Evolutionary conservation across 1,140 invertebrate species (phyloP).

Genomic region (Drosophila bifasciata): DNA sequence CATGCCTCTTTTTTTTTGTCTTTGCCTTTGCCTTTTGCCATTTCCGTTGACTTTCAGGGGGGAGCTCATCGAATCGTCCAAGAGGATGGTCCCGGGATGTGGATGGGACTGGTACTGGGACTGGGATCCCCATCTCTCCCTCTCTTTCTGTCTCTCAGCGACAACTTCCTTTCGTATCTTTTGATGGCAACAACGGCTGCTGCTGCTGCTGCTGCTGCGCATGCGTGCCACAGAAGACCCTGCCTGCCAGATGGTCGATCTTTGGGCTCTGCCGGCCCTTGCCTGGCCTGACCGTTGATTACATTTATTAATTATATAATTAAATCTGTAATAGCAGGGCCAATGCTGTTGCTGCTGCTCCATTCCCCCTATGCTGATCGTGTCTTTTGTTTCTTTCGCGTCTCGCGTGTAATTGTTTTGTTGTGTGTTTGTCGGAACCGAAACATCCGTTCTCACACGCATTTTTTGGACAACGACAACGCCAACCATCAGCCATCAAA

Average conservation of each 20-base stretch:
- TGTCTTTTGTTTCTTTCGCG: slow-evolving; percentile 46
- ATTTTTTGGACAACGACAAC: slow-evolving; percentile 21
- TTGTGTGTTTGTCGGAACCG: slow-evolving; percentile 18
- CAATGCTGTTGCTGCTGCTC: slow-evolving; percentile 24
- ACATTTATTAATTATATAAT: slow-evolving; percentile 83
- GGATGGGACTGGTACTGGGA: slow-evolving; percentile 8
- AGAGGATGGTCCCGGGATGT: slow-evolving; percentile 23
- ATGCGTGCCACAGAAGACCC: slow-evolving; percentile 62
- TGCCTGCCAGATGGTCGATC: slow-evolving; percentile 55
- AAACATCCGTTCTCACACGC: slow-evolving; percentile 76
- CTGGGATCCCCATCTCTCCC: background rate
- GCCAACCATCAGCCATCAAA: slow-evolving; percentile 30
- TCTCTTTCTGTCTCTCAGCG: slow-evolving; percentile 18
- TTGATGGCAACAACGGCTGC: slow-evolving; percentile 14
- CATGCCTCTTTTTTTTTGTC: slow-evolving; percentile 15
- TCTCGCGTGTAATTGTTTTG: slow-evolving; percentile 67
- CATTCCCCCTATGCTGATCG: slow-evolving; percentile 5
- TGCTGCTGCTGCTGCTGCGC: slow-evolving; percentile 41
- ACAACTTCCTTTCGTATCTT: slow-evolving; percentile 57
- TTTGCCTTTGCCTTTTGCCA: slow-evolving; percentile 56
- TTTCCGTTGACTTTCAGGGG: slow-evolving; percentile 70
- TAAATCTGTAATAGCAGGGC: slow-evolving; percentile 77
- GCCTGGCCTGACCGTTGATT: slow-evolving; percentile 62
- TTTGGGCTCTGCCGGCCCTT: slow-evolving; percentile 12
- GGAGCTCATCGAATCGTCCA: slow-evolving; percentile 19